Base-by-base conservation (phyloP, 53 echinoderm and acorn worm species). In the Henricia sp. region DNA sequence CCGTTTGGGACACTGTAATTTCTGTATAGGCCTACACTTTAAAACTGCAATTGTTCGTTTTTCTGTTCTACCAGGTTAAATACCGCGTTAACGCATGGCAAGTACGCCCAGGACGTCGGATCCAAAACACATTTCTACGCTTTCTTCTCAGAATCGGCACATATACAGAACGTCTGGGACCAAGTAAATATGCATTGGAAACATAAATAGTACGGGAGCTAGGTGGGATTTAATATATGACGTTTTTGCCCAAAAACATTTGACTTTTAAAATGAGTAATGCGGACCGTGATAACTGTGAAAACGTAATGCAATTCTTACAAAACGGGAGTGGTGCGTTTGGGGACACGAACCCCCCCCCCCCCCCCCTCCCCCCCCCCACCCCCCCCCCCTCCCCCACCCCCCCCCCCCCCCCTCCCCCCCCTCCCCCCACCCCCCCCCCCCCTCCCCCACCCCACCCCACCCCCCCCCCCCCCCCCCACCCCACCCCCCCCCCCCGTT, bases 61-160 rank as follows among this genome's bases (percentile, higher is more conserved):
- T 1, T 27, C 32, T 60, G 2, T 9, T 46, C 14, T 70, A 60
- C n/a, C 70, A 96, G 96, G 75, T 88, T 96, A 52, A 96, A 96
- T 72, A 63, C 90, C 12, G 96, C 96, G 4, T 27, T 82, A 53
- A 89, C 94, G 1, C 75, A 92, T 20, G 94, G 88, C 29, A 59
- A 82, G 17, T 88, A 83, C 67, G 92, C 90, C 3, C 73, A 92
- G 37, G 94, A 94, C 68, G 97, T 95, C 16, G 97, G 97, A 33
- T 66, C 59, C 8, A 94, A 89, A 42, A 97, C 94, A 0, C 82
- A 88, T 63, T 88, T 94, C 29, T 97, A 97, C 78, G 92, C 90
- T 2, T 97, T 97, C 71, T 97, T 97, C 70, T 94, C 97, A 3
- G 92, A 97, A 67, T 97, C 97, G 1, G 89, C 89, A 42, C 94